Conservation (phyloP, 2,113 vertebrate genomes). For the Semnornis frantzii region DNA sequence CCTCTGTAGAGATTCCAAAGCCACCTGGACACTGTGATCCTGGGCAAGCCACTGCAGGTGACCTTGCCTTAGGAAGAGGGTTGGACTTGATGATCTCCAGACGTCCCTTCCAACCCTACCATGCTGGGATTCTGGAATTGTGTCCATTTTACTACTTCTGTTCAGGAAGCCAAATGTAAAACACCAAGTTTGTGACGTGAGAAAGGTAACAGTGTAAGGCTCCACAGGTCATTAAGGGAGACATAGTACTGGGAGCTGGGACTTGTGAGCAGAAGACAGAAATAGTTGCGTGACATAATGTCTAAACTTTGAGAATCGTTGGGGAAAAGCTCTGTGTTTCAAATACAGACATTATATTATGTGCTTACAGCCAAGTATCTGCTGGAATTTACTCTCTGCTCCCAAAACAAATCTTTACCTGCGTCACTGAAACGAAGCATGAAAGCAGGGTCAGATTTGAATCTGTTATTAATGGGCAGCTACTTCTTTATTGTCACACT, state of each 20-base stretch:
- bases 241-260: background rate
- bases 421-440: background rate
- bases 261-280: background rate
- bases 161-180: background rate
- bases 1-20: no score
- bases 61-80: no score
- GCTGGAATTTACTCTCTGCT: background rate
- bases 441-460: background rate
- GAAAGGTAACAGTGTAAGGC: background rate
- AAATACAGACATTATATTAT: background rate
- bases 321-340: background rate
- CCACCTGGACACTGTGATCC: no score
- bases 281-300: background rate
- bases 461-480: background rate
- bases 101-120: no score
- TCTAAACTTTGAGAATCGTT: background rate
- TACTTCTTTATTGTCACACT: background rate
- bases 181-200: background rate
- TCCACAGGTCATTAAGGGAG: background rate
- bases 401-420: conserved; percentile 40
- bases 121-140: no score
- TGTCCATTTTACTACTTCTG: background rate
- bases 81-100: no score
- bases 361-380: background rate
- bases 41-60: no score